A percentile compares a stretch with the other conserved stretches of the same genome.
Evolutionary conservation across 2,797 vertebrate species (phyloP).

Genomic region (Falco cherrug): DNA sequence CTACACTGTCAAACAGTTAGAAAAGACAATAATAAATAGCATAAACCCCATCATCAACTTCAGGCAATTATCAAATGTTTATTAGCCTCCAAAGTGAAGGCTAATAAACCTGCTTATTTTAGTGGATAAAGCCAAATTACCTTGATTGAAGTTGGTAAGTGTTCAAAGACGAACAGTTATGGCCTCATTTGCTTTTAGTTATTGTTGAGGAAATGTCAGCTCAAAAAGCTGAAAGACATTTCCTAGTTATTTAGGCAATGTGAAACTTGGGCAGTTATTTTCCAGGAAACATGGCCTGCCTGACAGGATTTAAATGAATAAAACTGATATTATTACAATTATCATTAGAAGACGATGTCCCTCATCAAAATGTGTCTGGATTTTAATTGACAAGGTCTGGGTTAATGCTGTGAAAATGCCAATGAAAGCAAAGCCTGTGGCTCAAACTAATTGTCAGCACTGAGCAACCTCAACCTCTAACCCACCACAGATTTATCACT

Average conservation of each 20-base stretch:
- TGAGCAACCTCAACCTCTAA: slow-evolving; percentile 65
- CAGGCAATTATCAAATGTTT: slow-evolving; percentile 50
- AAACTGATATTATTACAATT: slow-evolving; percentile 64
- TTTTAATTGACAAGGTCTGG: slow-evolving; percentile 70
- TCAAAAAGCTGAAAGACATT: slow-evolving; percentile 10
- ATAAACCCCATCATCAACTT: slow-evolving; percentile 14
- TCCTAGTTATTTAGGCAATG: slow-evolving; percentile 33
- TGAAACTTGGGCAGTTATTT: slow-evolving; percentile 38
- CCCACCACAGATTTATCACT: slow-evolving; percentile 68
- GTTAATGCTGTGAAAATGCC: slow-evolving; percentile 67
- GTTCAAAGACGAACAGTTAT: slow-evolving; percentile 21
- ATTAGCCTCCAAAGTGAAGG: slow-evolving; percentile 28
- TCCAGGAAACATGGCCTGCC: slow-evolving; percentile 31
- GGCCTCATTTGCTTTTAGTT: slow-evolving; percentile 21
- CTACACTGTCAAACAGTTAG: background rate
- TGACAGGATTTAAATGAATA: slow-evolving; percentile 62
- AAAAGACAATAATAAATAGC: slow-evolving; percentile 4
- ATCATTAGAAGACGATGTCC: slow-evolving; percentile 57
- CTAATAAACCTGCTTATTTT: slow-evolving; percentile 54
- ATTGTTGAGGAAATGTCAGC: slow-evolving; percentile 46
- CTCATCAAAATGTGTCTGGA: slow-evolving; percentile 60
- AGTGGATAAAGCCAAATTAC: slow-evolving; percentile 44
- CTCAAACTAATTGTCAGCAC: slow-evolving; percentile 69
- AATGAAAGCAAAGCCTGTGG: slow-evolving; percentile 66
- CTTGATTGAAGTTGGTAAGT: slow-evolving; percentile 17